A percentile compares a stretch with the other conserved stretches of the same genome.
phyloP scores from a whole-genome alignment of 2,113 vertebrate genomes.

The Tupaia chinensis region DNA sequence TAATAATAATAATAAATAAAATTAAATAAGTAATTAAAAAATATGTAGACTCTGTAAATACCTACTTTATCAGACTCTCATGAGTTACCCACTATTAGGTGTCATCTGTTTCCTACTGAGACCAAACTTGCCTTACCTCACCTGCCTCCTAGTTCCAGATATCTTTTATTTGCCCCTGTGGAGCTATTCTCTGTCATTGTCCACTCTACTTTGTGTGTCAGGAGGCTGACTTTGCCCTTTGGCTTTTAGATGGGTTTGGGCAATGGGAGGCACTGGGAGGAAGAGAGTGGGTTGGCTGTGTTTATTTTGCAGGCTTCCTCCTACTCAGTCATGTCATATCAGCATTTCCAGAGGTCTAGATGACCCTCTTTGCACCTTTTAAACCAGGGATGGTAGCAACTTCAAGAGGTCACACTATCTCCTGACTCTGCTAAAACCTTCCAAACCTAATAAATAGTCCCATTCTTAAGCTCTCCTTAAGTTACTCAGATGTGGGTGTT shows the following conservation, averaged over 20 bases:
- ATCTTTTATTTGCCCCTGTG: neutral
- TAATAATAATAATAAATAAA: no score
- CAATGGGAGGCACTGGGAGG: neutral
- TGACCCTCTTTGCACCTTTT: neutral
- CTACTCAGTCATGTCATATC: neutral
- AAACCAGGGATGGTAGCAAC: neutral
- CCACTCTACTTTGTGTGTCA: neutral
- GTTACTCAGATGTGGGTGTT: neutral
- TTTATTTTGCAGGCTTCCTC: neutral
- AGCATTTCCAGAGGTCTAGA: neutral
- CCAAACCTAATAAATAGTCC: neutral
- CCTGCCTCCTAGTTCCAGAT: neutral
- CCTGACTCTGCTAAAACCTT: neutral
- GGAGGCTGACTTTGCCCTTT: neutral
- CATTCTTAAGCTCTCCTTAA: conserved; percentile 2
- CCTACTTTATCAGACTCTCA: neutral
- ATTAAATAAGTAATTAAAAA: no score
- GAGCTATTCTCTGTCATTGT: neutral
- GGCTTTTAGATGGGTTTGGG: neutral
- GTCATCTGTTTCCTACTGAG: neutral
- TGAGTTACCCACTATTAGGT: neutral
- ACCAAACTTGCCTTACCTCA: neutral
- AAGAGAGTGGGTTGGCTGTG: neutral
- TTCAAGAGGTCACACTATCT: neutral
- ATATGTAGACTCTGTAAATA: neutral